Percentiles rank a stretch among this genome's conserved stretches.
These are phyloP conservation scores for Oligia strigilis DNA, from an alignment of 2,888 invertebrate species.

Conservation along the genomic window DNA sequence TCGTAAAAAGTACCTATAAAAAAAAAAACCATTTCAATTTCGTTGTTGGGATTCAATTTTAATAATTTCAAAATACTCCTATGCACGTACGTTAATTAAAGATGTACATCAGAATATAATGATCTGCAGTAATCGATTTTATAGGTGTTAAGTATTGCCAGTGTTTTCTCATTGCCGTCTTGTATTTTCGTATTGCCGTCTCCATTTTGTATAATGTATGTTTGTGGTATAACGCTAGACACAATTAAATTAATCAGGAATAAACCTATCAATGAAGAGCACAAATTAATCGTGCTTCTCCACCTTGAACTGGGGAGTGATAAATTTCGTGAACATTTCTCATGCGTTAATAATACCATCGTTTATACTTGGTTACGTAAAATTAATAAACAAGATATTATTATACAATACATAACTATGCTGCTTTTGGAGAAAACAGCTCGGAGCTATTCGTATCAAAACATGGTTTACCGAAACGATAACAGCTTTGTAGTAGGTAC, in stretches of 20 bases:
- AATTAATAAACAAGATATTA: conserved; percentile 26
- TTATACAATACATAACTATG: conserved; percentile 1
- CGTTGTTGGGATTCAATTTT: too few relatives aligned
- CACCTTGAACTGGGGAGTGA: conserved; percentile 14
- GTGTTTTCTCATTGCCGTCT: too few relatives aligned
- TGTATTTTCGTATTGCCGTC: too few relatives aligned
- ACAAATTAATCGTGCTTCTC: conserved; percentile 17
- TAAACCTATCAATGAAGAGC: conserved; percentile 10
- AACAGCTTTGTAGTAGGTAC: neutral
- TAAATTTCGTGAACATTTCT: conserved; percentile 25
- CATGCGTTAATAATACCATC: conserved; percentile 33
- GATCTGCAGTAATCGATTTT: too few relatives aligned
- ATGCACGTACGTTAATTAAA: too few relatives aligned
- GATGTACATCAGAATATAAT: too few relatives aligned
- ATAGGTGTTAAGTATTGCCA: too few relatives aligned
- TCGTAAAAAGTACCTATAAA: too few relatives aligned
- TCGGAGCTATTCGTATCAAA: neutral
- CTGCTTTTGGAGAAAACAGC: conserved; percentile 1
- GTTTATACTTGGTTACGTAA: conserved; percentile 14
- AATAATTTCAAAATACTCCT: too few relatives aligned
- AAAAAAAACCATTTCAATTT: too few relatives aligned
- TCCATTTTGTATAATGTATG: too few relatives aligned
- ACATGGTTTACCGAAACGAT: conserved; percentile 1
- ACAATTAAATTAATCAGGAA: neutral
- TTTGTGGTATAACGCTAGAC: neutral